Conservation (phyloP, 2,888 invertebrate species). For the Drosophila nr. perissopoda region DNA sequence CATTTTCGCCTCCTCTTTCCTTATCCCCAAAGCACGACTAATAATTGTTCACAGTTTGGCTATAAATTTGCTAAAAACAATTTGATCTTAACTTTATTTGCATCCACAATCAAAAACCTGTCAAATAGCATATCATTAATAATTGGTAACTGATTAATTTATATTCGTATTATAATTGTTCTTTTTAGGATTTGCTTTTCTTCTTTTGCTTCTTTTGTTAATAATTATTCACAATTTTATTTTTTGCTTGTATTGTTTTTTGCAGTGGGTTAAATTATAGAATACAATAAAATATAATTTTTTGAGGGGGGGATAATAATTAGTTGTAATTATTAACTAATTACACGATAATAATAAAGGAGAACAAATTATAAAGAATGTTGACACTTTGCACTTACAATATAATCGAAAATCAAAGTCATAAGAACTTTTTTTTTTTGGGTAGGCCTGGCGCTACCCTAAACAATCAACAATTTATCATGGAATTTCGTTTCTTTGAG, state of each 20-base stretch:
- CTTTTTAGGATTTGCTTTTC: constrained; percentile 37
- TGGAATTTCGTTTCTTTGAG: constrained; percentile 56
- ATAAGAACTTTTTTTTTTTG: constrained; percentile 43
- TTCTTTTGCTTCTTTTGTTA: constrained; percentile 67
- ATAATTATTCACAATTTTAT: constrained; percentile 73
- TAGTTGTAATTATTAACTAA: constrained; percentile 61
- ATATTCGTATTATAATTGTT: constrained; percentile 52
- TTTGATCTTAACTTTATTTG: constrained; percentile 72
- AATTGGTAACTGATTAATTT: constrained; percentile 45
- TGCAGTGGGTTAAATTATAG: constrained; percentile 54
- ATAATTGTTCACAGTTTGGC: constrained; percentile 16
- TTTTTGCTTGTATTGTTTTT: constrained; percentile 12
- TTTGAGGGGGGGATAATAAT: constrained; percentile 34
- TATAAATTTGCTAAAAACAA: constrained; percentile 54
- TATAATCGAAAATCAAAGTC: constrained; percentile 55
- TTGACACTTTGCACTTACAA: constrained; percentile 74
- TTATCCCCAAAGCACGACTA: constrained; percentile 1
- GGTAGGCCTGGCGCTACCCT: constrained; percentile 32
- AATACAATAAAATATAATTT: constrained; percentile 55
- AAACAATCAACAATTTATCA: constrained; percentile 47
- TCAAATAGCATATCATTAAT: constrained; percentile 49
- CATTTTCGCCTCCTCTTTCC: constrained; percentile 22
- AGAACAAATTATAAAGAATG: constrained; percentile 68
- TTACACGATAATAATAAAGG: constrained; percentile 47
- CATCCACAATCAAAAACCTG: constrained; percentile 42